phyloP scores from a whole-genome alignment of 2,113 vertebrate genomes.

The Cettia cetti region DNA sequence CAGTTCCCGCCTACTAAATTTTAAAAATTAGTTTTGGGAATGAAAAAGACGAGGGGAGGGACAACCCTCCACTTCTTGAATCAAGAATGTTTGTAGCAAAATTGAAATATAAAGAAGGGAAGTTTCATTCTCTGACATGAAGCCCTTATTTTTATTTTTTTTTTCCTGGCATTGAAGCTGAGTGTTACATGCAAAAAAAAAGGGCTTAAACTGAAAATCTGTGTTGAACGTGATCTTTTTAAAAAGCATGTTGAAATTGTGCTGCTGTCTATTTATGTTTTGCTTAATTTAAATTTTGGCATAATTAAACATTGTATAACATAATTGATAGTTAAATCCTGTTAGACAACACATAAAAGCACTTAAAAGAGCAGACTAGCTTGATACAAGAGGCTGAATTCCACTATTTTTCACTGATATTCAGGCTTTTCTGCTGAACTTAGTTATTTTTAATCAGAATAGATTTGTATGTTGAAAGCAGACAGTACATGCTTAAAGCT shows the following conservation, averaged over 20 bases:
- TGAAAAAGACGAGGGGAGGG: background rate
- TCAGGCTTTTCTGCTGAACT: background rate
- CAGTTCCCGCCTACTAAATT: background rate
- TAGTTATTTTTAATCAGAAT: background rate
- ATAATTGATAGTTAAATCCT: background rate
- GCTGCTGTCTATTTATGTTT: background rate
- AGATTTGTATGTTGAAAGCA: background rate
- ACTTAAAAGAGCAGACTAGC: background rate
- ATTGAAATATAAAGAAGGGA: background rate
- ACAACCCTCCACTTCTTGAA: rapidly evolving
- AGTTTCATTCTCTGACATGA: background rate
- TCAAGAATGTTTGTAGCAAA: background rate
- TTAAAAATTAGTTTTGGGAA: background rate
- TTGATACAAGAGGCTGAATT: background rate
- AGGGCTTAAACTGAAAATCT: background rate
- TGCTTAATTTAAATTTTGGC: background rate
- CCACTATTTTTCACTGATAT: background rate
- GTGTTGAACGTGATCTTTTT: background rate
- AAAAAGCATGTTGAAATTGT: background rate
- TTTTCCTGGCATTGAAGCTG: background rate
- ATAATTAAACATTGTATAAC: background rate
- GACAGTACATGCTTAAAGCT: background rate
- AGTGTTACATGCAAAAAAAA: background rate
- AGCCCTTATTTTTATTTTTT: background rate
- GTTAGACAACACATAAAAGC: background rate